Conservation (phyloP, 2,113 vertebrate species). For the Sylvia atricapilla region DNA sequence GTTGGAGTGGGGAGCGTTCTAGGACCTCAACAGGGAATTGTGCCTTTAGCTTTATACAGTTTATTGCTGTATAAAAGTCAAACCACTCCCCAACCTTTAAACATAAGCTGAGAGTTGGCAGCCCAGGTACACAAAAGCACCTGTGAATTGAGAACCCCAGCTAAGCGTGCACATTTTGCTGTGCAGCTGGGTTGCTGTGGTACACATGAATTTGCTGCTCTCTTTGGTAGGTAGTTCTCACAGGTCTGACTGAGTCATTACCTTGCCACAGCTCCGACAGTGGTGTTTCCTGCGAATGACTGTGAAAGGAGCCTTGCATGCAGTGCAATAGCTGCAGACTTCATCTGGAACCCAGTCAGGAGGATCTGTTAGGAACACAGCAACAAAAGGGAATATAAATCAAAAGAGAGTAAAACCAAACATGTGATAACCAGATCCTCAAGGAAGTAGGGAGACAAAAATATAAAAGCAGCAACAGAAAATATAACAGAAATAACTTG, state of each 20-base stretch:
- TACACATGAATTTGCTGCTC: not conserved
- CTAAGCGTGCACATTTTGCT: rapidly evolving
- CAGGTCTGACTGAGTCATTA: constrained; percentile 38
- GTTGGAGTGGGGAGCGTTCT: not conserved
- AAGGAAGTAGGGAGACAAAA: not conserved
- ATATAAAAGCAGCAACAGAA: not conserved
- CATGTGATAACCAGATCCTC: not conserved
- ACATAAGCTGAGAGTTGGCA: not conserved
- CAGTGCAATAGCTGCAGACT: constrained; percentile 89
- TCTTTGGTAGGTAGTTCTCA: not conserved
- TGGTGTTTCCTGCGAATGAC: constrained; percentile 98
- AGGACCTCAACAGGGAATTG: not conserved
- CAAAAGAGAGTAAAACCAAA: constrained; percentile 24
- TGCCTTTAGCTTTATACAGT: not conserved
- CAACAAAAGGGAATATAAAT: constrained; percentile 18
- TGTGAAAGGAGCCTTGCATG: constrained; percentile 96
- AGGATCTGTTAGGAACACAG: constrained; percentile 79
- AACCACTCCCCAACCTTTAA: not conserved
- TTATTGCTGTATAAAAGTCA: not conserved
- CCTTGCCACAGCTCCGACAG: constrained; percentile 98
- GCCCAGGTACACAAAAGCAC: not conserved
- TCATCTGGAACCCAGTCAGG: constrained; percentile 98
- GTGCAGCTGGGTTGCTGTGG: not conserved
- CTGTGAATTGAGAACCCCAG: not conserved
- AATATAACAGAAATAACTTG: not conserved